These are phyloP conservation scores for Hydrolagus colliei DNA, from an alignment of 2,797 vertebrate species.

Conservation along the genomic window DNA sequence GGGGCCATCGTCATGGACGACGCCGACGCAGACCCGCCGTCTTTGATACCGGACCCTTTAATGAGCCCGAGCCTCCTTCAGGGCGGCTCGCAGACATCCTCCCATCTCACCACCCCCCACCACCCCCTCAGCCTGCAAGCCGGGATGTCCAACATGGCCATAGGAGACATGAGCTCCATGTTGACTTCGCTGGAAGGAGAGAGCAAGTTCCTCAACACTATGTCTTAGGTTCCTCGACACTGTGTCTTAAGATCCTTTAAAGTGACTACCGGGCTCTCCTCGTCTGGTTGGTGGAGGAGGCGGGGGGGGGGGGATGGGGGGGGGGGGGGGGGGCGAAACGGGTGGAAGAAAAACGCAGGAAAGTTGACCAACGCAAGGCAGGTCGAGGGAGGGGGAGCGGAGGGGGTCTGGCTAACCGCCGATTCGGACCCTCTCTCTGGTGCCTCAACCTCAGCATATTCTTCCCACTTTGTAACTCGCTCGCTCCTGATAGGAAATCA, in stretches of 20 bases:
- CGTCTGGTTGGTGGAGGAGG: background rate
- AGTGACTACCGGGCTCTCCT: background rate
- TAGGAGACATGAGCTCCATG: slow-evolving; percentile 94
- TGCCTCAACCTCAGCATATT: too few species aligned
- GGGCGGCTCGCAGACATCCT: slow-evolving; percentile 62
- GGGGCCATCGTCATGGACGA: slow-evolving; percentile 77
- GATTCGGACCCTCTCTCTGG: too few species aligned
- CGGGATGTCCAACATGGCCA: slow-evolving; percentile 84
- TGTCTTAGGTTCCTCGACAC: slow-evolving; percentile 50
- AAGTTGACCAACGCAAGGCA: too few species aligned
- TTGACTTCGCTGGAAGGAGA: slow-evolving; percentile 87
- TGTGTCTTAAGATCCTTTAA: background rate
- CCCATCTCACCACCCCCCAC: slow-evolving; percentile 66
- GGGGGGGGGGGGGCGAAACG: too few species aligned
- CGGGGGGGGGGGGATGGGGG: background rate
- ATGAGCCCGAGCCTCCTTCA: slow-evolving; percentile 48
- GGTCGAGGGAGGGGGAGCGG: too few species aligned
- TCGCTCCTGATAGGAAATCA: too few species aligned
- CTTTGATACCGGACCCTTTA: slow-evolving; percentile 55
- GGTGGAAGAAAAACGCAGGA: too few species aligned
- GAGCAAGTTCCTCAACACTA: slow-evolving; percentile 87
- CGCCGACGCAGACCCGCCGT: slow-evolving; percentile 64
- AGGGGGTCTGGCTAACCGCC: too few species aligned
- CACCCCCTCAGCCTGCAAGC: slow-evolving; percentile 62
- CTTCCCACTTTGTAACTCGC: too few species aligned